These are phyloP conservation scores for Vespertilio murinus DNA, from an alignment of 2,797 vertebrate genomes.

Conservation along the genomic window DNA sequence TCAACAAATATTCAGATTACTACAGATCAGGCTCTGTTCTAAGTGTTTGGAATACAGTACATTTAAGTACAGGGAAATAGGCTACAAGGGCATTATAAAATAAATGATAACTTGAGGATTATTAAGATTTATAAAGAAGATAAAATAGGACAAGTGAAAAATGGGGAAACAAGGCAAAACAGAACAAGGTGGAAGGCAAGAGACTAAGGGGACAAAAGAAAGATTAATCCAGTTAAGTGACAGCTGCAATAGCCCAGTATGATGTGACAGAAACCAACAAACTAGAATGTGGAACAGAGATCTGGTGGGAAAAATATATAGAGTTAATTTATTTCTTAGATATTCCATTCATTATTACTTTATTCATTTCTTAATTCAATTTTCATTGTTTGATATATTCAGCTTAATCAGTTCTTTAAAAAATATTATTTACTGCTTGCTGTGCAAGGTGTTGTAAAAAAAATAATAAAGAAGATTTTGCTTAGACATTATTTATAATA, in stretches of 20 bases:
- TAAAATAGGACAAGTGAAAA: not conserved
- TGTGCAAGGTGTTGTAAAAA: not conserved
- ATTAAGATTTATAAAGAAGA: not conserved
- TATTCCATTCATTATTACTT: constrained; percentile 5
- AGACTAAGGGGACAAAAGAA: not conserved
- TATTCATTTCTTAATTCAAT: constrained; percentile 17
- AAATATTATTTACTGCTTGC: not conserved
- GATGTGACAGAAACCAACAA: not conserved
- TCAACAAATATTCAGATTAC: not conserved
- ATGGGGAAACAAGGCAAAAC: not conserved
- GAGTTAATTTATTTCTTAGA: not conserved
- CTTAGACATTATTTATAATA: not conserved
- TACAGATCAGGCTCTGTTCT: not conserved
- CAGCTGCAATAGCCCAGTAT: not conserved
- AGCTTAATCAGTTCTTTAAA: not conserved
- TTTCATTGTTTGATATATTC: not conserved
- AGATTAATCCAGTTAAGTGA: not conserved
- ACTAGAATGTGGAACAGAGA: not conserved
- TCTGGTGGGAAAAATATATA: not conserved
- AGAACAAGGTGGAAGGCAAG: not conserved
- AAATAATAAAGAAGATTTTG: not conserved
- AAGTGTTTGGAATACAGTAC: not conserved
- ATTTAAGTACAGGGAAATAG: not conserved
- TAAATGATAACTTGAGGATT: not conserved
- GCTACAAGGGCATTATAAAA: not conserved